Evolutionary conservation across 2,888 invertebrate species (phyloP), one percentile per base, ranked within the genome.

Genomic region (Sericinus montela): DNA sequence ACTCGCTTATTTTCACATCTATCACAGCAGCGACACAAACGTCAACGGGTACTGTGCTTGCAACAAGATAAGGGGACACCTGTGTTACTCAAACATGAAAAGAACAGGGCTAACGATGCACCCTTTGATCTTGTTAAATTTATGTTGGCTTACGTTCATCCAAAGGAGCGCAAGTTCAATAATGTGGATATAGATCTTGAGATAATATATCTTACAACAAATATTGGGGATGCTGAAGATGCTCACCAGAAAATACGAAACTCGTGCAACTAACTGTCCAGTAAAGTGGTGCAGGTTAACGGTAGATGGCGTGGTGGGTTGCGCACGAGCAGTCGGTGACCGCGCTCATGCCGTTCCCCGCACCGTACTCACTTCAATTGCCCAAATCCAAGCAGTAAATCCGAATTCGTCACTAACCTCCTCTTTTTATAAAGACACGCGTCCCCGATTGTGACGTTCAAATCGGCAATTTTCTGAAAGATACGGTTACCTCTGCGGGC

Each of bases 281-380:
- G 56, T 56, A 64, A 78, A 80, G 66, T 80, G 73, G 76, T 78
- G 76, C 75, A 78, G 69, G 62, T 69, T 81, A 81, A 81, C 80
- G 80, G 79, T 79, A 69, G 75, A 65, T 61, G 63, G 62, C 65
- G 65, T 65, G 65, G 60, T 52, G 60, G 61, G 77, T 67, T 69
- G 72, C 79, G 80, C 79, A 76, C 77, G 79, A 78, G 60, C 69
- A 43, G 55, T 47, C 39, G 53, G 55, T 45, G 51, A 55, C 48
- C 46, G 53, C 49, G 38, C 51, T 54, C 44, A 48, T 28, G 14
- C 45, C 45, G 16, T 37, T 29, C 55, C 57, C 63, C 61, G 61
- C 11, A 11, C 59, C 59, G 57, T 59, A 56, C 62, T 53, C 60
- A 55, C 59, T 56, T 58, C 60, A 51, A 61, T 66, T 63, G 58